A percentile compares a stretch with the other conserved stretches of the same genome.
Evolutionary conservation across 2,888 invertebrate genomes (phyloP).

Genomic region (Strigamia crassipes): DNA sequence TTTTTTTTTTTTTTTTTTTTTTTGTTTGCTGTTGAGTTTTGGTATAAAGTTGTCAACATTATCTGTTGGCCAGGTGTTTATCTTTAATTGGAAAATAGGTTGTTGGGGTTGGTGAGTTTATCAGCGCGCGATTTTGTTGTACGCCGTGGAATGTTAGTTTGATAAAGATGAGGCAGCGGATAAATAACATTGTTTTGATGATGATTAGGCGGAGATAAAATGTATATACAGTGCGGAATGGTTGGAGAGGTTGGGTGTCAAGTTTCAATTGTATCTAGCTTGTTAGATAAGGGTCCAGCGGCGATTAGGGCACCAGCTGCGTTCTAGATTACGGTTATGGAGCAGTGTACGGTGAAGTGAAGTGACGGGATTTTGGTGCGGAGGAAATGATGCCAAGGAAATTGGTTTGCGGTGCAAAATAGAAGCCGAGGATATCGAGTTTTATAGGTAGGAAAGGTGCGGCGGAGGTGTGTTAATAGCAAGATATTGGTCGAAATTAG

Average conservation of each 20-base stretch:
- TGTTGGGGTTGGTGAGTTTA: not conserved
- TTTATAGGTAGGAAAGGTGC: slow-evolving; percentile 19
- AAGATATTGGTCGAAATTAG: slow-evolving; percentile 25
- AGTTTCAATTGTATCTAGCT: slow-evolving; percentile 19
- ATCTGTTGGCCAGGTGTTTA: not conserved
- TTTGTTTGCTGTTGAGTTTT: not conserved
- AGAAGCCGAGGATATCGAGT: not conserved
- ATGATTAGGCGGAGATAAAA: slow-evolving; percentile 19
- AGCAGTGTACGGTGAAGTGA: not conserved
- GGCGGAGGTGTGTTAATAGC: not conserved
- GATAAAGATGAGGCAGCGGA: slow-evolving; percentile 25
- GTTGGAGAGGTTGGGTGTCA: slow-evolving; percentile 22
- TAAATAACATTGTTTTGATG: slow-evolving; percentile 12
- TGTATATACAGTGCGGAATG: not conserved
- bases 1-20: not conserved
- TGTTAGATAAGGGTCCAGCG: not conserved
- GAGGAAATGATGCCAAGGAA: slow-evolving; percentile 17
- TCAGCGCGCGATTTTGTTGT: not conserved
- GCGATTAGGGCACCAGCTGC: slow-evolving; percentile 26
- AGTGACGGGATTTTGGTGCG: slow-evolving; percentile 17
- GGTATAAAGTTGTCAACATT: not conserved
- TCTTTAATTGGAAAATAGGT: not conserved
- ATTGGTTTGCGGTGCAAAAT: slow-evolving; percentile 26
- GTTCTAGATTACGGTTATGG: not conserved
- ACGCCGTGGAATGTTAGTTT: not conserved